Evolutionary conservation across 2,888 invertebrate species (phyloP).

Genomic region (Polia nebulosa): DNA sequence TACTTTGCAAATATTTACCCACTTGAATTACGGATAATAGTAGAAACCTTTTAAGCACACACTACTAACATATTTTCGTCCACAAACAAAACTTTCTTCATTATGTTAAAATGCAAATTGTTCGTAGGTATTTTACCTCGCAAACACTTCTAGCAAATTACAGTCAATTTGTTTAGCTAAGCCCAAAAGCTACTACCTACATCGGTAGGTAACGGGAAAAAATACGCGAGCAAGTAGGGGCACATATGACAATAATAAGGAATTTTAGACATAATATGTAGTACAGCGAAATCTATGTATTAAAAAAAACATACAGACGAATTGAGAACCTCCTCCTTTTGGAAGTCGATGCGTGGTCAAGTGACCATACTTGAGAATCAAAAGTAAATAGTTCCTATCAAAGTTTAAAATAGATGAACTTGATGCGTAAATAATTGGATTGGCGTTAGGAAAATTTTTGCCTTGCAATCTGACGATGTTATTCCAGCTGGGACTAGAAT

Average conservation of each 20-base stretch:
- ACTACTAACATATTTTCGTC: constrained; percentile 28
- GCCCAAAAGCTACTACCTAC: constrained; percentile 19
- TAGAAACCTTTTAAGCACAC: constrained; percentile 26
- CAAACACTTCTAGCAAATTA: constrained; percentile 46
- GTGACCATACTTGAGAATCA: not conserved
- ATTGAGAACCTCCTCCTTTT: too few relatives aligned
- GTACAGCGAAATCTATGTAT: too few relatives aligned
- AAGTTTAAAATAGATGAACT: not conserved
- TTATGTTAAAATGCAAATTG: constrained; percentile 46
- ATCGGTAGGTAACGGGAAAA: constrained; percentile 18
- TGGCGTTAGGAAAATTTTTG: not conserved
- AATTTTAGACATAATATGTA: not conserved
- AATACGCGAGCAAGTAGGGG: not conserved
- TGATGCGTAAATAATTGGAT: not conserved
- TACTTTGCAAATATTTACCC: constrained; percentile 20
- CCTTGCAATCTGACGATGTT: too few relatives aligned
- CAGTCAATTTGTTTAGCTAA: constrained; percentile 52
- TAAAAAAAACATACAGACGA: too few relatives aligned
- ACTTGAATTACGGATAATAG: constrained; percentile 22
- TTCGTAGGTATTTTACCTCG: constrained; percentile 33
- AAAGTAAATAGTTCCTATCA: too few relatives aligned
- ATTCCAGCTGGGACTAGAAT: not conserved
- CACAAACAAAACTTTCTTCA: constrained; percentile 40
- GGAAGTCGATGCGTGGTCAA: too few relatives aligned
- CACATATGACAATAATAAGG: not conserved